Base-by-base conservation (phyloP, 2,888 invertebrate species). In the Tillus elongatus region DNA sequence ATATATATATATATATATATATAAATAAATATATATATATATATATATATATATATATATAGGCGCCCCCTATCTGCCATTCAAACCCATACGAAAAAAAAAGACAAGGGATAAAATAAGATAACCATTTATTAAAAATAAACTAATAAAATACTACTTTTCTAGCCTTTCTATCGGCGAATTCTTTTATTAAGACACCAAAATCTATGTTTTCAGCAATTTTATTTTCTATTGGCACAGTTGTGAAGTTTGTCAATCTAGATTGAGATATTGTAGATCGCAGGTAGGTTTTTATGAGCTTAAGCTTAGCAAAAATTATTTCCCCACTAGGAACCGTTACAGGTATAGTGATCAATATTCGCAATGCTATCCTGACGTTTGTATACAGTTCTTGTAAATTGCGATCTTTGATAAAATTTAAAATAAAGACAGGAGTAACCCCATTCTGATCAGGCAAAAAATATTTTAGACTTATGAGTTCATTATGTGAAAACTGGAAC, bases 341-440 rank as follows among this genome's bases (percentile, higher is more conserved):
- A 36, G 36, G 19, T 41, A 33, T 36, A 27, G 38, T 38, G 3
- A 43, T 14, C 14, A 40, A 43, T 35, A 41, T 43, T 41, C 36
- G 12, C 35, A 48, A 36, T 39, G 45, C 44, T 42, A 46, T 48
- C 44, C 44, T 46, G 35, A 45, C 41, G 45, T 50, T 50, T 44
- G 46, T 45, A 49, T 45, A 48, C 28, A 49, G 43, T 44, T 49
- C 44, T 36, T 48, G 46, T 43, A 46, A 42, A 37, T 47, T 46
- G 37, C 43, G 43, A 37, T n/a, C n/a, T n/a, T n/a, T n/a, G n/a
- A n/a, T 44, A 35, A 44, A 44, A 41, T 44, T 44, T 36, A 41
- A 41, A 46, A 46, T 31, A 36, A 30, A 40, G 30, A 39, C 30
- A 43, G 39, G 38, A 35, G 39, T 43, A 33, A 43, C 39, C n/a